These are phyloP conservation scores for Eurystomus glaucurus DNA, from an alignment of 2,797 vertebrate genomes.

Conservation along the genomic window DNA sequence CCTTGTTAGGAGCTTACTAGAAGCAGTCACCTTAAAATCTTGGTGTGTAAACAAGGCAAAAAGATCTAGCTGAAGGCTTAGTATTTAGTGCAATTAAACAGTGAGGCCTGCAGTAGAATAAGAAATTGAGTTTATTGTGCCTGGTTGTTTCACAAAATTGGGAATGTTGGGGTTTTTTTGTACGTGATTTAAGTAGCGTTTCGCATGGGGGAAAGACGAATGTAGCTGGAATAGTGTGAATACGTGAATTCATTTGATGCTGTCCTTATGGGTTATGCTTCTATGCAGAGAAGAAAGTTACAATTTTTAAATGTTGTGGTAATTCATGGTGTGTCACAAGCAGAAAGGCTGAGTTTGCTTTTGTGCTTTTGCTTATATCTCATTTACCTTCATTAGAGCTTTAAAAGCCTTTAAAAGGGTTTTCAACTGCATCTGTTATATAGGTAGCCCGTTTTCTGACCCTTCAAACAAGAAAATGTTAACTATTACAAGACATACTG, in stretches of 20 bases:
- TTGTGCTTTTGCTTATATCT: neutral
- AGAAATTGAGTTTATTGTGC: neutral
- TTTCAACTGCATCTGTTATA: neutral
- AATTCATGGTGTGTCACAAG: neutral
- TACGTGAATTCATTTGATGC: neutral
- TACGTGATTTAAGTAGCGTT: neutral
- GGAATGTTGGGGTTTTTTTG: fast-evolving
- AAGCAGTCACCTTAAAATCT: neutral
- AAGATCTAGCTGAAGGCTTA: neutral
- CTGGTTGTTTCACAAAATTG: neutral
- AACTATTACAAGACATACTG: neutral
- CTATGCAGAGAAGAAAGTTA: neutral
- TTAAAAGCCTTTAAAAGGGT: neutral
- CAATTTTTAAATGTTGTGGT: neutral
- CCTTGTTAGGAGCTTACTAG: neutral
- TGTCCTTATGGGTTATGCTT: neutral
- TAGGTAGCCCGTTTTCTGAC: neutral
- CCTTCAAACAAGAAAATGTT: neutral
- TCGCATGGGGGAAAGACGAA: neutral
- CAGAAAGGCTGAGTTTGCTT: neutral
- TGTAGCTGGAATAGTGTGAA: neutral
- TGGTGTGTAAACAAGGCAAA: neutral
- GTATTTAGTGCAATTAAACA: neutral
- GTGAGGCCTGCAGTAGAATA: neutral
- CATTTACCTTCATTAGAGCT: neutral